Percentiles rank a stretch among this genome's conserved stretches.
phyloP scores from a whole-genome alignment of 2,888 invertebrate species.

The Amblyjoppa fuscipennis region DNA sequence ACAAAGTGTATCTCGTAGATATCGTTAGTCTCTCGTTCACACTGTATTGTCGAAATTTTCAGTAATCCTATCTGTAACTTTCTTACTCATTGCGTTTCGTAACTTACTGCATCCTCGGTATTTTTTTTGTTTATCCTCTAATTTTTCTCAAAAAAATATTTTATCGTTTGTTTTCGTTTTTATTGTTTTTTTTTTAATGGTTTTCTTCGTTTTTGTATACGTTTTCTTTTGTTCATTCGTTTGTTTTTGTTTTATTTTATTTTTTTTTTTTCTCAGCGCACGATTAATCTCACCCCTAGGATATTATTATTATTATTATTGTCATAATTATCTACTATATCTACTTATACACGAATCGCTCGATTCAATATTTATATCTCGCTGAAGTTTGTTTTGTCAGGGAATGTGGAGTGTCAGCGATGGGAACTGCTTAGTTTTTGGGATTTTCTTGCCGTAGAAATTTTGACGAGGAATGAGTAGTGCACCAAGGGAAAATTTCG shows the following conservation, averaged over 20 bases:
- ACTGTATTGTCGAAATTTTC: conserved; percentile 63
- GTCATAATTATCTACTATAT: conserved; percentile 23
- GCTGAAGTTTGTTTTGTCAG: conserved; percentile 46
- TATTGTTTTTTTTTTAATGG: conserved; percentile 46
- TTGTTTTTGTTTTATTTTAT: neutral
- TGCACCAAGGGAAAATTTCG: neutral
- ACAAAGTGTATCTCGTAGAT: conserved; percentile 42
- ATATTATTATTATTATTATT: conserved; percentile 22
- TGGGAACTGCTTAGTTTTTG: neutral
- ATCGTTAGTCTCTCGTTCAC: conserved; percentile 48
- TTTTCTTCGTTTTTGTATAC: conserved; percentile 69
- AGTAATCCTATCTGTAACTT: conserved; percentile 54
- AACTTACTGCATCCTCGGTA: conserved; percentile 47
- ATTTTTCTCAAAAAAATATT: conserved; percentile 24
- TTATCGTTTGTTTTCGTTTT: conserved; percentile 44
- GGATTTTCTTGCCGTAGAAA: neutral
- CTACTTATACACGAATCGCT: conserved; percentile 58
- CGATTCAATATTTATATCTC: conserved; percentile 52
- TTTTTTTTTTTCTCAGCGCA: conserved; percentile 48
- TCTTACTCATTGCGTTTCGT: conserved; percentile 19
- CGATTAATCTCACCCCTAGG: conserved; percentile 61
- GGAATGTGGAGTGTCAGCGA: conserved; percentile 40
- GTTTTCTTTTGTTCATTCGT: conserved; percentile 68
- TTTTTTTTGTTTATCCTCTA: conserved; percentile 17
- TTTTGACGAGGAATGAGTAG: neutral